Evolutionary conservation across 2,113 vertebrate genomes (phyloP).

Genomic region (Cettia cetti): DNA sequence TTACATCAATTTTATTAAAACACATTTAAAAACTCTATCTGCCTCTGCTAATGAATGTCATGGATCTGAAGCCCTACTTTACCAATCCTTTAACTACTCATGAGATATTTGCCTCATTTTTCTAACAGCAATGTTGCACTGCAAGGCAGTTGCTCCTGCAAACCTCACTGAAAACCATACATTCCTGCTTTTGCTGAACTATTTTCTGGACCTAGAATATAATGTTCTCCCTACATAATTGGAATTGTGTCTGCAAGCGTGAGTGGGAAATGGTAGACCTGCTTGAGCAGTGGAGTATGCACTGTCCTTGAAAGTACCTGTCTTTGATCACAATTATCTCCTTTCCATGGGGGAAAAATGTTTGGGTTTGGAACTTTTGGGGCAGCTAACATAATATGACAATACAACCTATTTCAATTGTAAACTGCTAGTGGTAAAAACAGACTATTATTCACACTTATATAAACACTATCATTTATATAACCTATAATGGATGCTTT

Average conservation of each 20-base stretch:
- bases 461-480: not conserved
- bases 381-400: not conserved
- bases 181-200: not conserved
- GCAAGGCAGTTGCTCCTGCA: not conserved
- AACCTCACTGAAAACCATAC: not conserved
- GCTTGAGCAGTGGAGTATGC: not conserved
- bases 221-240: not conserved
- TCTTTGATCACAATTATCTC: not conserved
- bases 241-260: not conserved
- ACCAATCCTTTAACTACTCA: fast-evolving
- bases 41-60: not conserved
- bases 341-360: not conserved
- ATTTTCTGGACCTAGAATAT: not conserved
- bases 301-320: not conserved
- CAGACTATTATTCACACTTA: not conserved
- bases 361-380: not conserved
- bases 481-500: not conserved
- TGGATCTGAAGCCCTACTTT: not conserved
- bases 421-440: not conserved
- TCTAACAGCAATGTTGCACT: not conserved
- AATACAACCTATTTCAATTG: not conserved
- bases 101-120: not conserved
- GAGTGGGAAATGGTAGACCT: not conserved
- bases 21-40: not conserved
- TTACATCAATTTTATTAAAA: not conserved